Percentiles rank a stretch among this genome's conserved stretches.
Conservation (phyloP, 2,888 invertebrate species). For the Drosophila mimica region DNA sequence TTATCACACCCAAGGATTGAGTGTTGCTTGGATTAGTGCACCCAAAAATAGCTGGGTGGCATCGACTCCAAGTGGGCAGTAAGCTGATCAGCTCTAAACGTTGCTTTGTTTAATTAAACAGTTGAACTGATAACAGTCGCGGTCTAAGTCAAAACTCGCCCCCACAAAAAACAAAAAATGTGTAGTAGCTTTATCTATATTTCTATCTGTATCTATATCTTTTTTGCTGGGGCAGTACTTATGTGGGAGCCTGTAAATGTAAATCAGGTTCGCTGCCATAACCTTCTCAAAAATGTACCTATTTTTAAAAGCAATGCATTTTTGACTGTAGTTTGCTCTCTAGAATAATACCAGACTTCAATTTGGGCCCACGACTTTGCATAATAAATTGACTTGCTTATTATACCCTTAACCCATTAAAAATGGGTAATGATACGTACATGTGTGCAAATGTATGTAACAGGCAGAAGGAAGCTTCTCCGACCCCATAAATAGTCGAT, state of each 20-base stretch:
- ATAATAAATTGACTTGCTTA: too few relatives aligned
- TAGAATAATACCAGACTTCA: not conserved
- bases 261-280: not conserved
- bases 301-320: not conserved
- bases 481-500: too few relatives aligned
- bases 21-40: conserved; percentile 8
- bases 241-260: not conserved
- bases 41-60: conserved; percentile 30
- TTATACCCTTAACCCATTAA: too few relatives aligned
- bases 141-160: conserved; percentile 10
- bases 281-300: not conserved
- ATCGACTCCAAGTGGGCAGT: conserved; percentile 34
- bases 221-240: not conserved
- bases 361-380: not conserved
- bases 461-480: too few relatives aligned
- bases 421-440: too few relatives aligned
- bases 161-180: not conserved
- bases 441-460: too few relatives aligned
- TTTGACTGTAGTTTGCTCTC: not conserved
- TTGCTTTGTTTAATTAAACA: conserved; percentile 1
- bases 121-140: not conserved
- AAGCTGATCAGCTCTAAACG: conserved; percentile 36
- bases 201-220: not conserved
- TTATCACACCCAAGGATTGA: conserved; percentile 22
- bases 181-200: not conserved